Evolutionary conservation across 2,113 vertebrate species (phyloP).

Genomic region (Baryphthengus martii): DNA sequence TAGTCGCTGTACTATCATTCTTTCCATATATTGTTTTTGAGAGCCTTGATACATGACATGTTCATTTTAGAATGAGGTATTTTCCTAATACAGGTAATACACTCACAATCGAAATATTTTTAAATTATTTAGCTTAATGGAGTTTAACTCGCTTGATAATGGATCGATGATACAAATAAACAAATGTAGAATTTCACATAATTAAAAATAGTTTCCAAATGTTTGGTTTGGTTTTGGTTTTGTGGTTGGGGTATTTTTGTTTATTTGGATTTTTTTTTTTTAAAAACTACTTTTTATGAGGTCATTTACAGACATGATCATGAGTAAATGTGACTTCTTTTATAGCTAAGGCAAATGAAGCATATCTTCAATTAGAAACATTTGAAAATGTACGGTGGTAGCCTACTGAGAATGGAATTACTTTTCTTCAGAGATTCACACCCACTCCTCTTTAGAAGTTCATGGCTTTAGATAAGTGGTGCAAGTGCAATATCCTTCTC

Average conservation of each 20-base stretch:
- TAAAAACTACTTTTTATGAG: slow-evolving; percentile 67
- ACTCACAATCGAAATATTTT: not conserved
- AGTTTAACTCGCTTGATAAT: not conserved
- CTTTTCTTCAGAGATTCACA: slow-evolving; percentile 76
- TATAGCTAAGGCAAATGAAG: slow-evolving; percentile 78
- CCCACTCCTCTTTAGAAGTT: slow-evolving; percentile 65
- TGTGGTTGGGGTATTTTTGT: not conserved
- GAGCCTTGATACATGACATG: not conserved
- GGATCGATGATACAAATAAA: not conserved
- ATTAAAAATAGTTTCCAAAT: slow-evolving; percentile 13
- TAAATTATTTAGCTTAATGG: not conserved
- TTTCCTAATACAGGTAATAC: not conserved
- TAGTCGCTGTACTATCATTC: not conserved
- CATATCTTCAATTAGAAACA: slow-evolving; percentile 82
- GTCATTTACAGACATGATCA: slow-evolving; percentile 75
- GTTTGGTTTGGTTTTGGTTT: not conserved
- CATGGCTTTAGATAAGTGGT: slow-evolving; percentile 51
- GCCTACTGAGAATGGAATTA: slow-evolving; percentile 81
- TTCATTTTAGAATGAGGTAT: not conserved
- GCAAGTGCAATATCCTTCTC: slow-evolving; percentile 62
- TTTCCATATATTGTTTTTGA: not conserved
- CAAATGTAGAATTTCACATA: not conserved
- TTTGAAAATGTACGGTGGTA: slow-evolving; percentile 76
- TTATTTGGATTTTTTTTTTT: not conserved
- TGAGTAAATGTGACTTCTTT: slow-evolving; percentile 72